Evolutionary conservation across 2,888 invertebrate species (phyloP).

Genomic region (Conistra vaccinii): DNA sequence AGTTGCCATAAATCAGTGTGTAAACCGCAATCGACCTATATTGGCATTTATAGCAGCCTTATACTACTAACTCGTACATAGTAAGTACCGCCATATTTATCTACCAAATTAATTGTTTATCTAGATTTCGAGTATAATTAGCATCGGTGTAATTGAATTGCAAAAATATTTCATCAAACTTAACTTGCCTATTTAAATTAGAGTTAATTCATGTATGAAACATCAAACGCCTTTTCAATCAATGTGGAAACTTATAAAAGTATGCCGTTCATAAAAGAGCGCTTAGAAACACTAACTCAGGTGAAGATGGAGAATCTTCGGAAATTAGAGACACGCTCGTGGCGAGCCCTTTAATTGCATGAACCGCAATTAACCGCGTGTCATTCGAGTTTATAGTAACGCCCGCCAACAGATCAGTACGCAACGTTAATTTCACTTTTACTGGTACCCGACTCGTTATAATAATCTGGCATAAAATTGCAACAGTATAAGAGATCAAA

Average conservation of each 20-base stretch:
- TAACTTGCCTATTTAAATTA: slow-evolving; percentile 51
- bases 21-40: slow-evolving; percentile 73
- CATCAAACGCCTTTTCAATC: slow-evolving; percentile 3
- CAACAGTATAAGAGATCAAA: slow-evolving; percentile 85
- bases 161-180: slow-evolving; percentile 69
- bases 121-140: slow-evolving; percentile 70
- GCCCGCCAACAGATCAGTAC: slow-evolving; percentile 67
- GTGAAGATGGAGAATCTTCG: slow-evolving; percentile 43
- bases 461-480: slow-evolving; percentile 85
- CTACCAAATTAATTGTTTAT: slow-evolving; percentile 69
- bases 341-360: slow-evolving; percentile 74
- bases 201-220: slow-evolving; percentile 31
- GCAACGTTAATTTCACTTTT: slow-evolving; percentile 81
- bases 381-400: slow-evolving; percentile 74
- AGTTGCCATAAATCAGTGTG: slow-evolving; percentile 73
- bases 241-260: slow-evolving; percentile 28
- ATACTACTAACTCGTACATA: slow-evolving; percentile 53
- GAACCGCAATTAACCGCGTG: slow-evolving; percentile 76
- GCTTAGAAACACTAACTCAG: slow-evolving; percentile 11
- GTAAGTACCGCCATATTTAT: slow-evolving; percentile 60
- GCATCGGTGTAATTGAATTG: slow-evolving; percentile 69
- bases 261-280: slow-evolving; percentile 11
- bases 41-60: slow-evolving; percentile 71
- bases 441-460: slow-evolving; percentile 75
- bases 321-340: slow-evolving; percentile 44